These are phyloP conservation scores for Cottoperca gobio DNA, from an alignment of 2,797 vertebrate genomes.

Conservation along the genomic window DNA sequence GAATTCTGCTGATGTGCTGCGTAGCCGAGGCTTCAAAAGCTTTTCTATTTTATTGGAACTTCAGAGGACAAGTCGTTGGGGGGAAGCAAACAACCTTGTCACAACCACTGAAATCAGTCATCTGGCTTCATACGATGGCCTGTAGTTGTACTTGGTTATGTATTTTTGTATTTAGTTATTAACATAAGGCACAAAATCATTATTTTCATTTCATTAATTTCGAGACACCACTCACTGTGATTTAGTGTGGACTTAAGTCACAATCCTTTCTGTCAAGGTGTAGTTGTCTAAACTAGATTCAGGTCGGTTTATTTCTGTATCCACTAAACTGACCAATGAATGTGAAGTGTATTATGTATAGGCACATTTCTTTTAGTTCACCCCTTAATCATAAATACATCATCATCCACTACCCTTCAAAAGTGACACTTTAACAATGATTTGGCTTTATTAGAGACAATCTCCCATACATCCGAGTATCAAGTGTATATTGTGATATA, in stretches of 20 bases:
- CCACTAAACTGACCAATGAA: not conserved
- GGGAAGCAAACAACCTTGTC: not conserved
- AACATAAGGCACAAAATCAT: not conserved
- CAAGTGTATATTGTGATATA: not conserved
- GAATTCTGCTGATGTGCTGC: constrained; percentile 11
- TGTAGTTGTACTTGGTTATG: not conserved
- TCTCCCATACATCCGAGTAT: not conserved
- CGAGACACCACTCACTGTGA: not conserved
- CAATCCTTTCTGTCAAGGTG: not conserved
- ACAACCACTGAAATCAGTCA: not conserved
- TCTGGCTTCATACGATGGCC: not conserved
- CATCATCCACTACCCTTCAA: not conserved
- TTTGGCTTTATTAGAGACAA: not conserved
- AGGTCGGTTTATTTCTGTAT: not conserved
- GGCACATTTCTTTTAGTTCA: too few relatives aligned
- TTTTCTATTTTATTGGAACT: constrained; percentile 23
- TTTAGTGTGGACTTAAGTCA: not conserved
- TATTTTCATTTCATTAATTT: not conserved
- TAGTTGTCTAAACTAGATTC: not conserved
- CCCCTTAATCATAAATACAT: not conserved
- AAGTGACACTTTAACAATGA: not conserved
- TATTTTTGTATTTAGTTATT: not conserved
- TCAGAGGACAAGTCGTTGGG: constrained; percentile 2
- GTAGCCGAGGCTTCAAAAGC: not conserved
- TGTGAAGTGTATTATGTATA: not conserved